Evolutionary conservation across 2,888 invertebrate species (phyloP), one percentile per base, ranked within the genome.

Genomic region (Rhaphigaster nebulosa): DNA sequence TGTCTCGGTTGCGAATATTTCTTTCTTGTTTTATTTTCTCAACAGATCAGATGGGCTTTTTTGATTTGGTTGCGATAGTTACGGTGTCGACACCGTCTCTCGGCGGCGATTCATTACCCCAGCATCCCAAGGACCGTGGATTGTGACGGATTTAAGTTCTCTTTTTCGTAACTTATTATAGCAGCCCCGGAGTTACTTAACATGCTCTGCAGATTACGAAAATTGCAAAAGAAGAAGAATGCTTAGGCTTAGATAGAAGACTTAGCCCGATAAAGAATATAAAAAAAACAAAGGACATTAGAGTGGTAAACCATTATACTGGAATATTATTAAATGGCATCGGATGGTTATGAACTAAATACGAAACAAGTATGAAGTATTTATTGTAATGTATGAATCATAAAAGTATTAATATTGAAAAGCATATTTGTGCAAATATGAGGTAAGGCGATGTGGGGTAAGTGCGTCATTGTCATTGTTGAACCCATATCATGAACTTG

Each of bases 21-120:
- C n/a, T 84, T 45, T 84, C 84, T 45, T 50, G 34, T 84, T 45
- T 45, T 45, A 45, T 84, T 50, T 84, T 45, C 45, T n/a, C 84
- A 50, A 84, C n/a, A 26, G 84, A 84, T 84, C 45, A 45, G 84
- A 84, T 45, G 84, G n/a, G 34, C 84, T 45, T 84, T 84, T 84
- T 45, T 84, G 45, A 84, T 45, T n/a, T 45, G 45, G 45, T 84
- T 84, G 45, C 45, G 84, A 41, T 84, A 84, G 84, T 84, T 38
- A 6, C 29, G 38, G 15, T 76, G 5, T 76, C 70, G 84, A 84
- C 84, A 45, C 1, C 41, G 84, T 5, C 0, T 13, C 15, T 84
- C 84, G n/a, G 0, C 26, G 45, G 15, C 8, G 38, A 76, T 76
- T 76, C 70, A 76, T 76, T 38, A 76, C 20, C 38, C 34, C 70